phyloP scores from a whole-genome alignment of 2,797 vertebrate species.

The Pogonophryne albipinna region DNA sequence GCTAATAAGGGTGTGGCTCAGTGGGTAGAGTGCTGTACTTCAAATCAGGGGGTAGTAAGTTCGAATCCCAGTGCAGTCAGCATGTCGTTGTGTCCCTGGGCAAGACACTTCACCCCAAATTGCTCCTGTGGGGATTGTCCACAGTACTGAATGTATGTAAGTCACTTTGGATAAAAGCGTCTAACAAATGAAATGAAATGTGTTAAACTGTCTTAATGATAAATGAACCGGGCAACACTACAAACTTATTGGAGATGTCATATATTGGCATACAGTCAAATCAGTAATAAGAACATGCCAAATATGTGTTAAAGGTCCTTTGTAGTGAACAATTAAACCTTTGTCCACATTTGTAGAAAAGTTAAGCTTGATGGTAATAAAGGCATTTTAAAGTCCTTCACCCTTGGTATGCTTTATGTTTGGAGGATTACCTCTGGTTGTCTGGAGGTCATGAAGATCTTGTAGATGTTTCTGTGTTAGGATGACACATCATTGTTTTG shows the following conservation, averaged over 20 bases:
- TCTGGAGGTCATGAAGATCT: conserved; percentile 1
- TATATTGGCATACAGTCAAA: too few relatives aligned
- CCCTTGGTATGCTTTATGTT: background rate
- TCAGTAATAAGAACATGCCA: background rate
- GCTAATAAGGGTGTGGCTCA: background rate
- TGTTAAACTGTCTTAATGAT: background rate
- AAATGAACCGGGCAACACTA: background rate
- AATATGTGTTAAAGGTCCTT: background rate
- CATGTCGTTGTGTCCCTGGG: too few relatives aligned
- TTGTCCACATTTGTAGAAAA: background rate
- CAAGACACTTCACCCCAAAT: too few relatives aligned
- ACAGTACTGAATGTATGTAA: too few relatives aligned
- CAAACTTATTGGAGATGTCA: too few relatives aligned
- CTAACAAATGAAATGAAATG: too few relatives aligned
- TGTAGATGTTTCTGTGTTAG: background rate
- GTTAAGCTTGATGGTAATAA: background rate
- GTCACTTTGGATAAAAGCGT: too few relatives aligned
- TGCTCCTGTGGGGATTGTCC: too few relatives aligned
- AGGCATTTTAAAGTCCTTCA: background rate
- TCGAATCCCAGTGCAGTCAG: too few relatives aligned
- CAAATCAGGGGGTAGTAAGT: too few relatives aligned
- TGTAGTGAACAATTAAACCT: background rate
- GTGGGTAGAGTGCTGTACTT: too few relatives aligned
- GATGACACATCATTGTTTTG: background rate
- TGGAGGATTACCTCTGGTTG: background rate